phyloP scores from a whole-genome alignment of 2,113 vertebrate species.

The Vulpes ferrilata region DNA sequence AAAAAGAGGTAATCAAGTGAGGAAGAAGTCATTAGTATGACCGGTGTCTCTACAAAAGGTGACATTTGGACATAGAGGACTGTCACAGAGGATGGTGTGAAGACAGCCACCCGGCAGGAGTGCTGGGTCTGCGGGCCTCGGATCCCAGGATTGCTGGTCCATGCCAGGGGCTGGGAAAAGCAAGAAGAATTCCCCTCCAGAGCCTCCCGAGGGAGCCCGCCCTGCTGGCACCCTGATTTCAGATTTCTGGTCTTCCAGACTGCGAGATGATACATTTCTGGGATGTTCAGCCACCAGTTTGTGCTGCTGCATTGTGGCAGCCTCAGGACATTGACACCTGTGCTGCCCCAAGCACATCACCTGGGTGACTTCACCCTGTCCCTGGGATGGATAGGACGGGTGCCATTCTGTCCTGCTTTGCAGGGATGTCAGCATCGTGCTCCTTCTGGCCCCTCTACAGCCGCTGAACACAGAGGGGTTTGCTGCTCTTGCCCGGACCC shows the following conservation, averaged over 20 bases:
- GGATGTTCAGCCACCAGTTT: too few relatives aligned
- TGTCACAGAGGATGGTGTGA: accelerated
- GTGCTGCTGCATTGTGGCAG: too few relatives aligned
- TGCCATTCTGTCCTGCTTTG: background rate
- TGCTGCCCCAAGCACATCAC: background rate
- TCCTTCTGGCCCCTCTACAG: background rate
- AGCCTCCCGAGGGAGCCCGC: too few relatives aligned
- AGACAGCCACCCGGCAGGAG: accelerated
- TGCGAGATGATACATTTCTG: accelerated
- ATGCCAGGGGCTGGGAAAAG: background rate
- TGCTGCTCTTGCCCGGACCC: too few relatives aligned
- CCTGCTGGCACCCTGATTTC: background rate
- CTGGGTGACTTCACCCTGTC: accelerated
- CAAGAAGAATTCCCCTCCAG: background rate
- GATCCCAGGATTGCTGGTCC: accelerated
- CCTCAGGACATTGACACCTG: background rate
- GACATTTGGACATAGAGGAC: background rate
- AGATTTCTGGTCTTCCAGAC: too few relatives aligned
- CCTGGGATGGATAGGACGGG: background rate
- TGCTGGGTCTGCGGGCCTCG: accelerated
- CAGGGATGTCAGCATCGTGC: background rate
- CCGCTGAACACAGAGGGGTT: background rate
- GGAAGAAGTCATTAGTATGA: background rate
- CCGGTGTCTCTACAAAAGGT: background rate
- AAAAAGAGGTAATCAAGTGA: background rate